A percentile compares a stretch with the other conserved stretches of the same genome.
phyloP scores from a whole-genome alignment of 2,113 vertebrate species.

The Clinocottus analis region DNA sequence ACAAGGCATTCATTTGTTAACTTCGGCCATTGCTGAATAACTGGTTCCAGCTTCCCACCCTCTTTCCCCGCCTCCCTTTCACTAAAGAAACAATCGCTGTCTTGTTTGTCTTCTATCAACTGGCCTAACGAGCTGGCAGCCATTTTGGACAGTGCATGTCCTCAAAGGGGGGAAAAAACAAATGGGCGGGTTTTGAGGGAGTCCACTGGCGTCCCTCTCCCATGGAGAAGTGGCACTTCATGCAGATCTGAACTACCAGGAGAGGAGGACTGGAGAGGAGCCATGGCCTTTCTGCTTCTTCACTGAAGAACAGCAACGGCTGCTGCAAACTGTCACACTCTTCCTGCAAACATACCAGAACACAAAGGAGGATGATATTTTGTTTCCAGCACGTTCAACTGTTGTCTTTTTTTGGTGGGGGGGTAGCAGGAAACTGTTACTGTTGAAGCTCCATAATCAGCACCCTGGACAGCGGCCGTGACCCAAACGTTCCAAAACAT shows the following conservation, averaged over 20 bases:
- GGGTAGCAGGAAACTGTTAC: not conserved
- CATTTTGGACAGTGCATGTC: slow-evolving; percentile 30
- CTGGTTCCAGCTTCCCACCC: not conserved
- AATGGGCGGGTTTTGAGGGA: slow-evolving; percentile 39
- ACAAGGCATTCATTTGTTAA: not conserved
- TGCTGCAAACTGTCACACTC: not conserved
- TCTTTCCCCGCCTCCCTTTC: not conserved
- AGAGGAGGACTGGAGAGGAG: not conserved
- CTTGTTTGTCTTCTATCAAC: slow-evolving; percentile 53
- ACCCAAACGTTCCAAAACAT: not conserved
- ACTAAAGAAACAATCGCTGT: slow-evolving; percentile 35
- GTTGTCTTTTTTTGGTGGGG: too few species aligned
- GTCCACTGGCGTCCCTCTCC: slow-evolving; percentile 38
- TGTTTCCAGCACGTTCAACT: too few species aligned
- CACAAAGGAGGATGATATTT: not conserved
- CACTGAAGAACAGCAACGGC: not conserved
- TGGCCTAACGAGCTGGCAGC: slow-evolving; percentile 19
- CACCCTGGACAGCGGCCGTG: not conserved
- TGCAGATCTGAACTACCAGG: not conserved
- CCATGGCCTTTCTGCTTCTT: not conserved
- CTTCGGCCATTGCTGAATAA: not conserved
- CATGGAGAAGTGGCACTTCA: slow-evolving; percentile 49
- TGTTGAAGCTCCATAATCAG: not conserved
- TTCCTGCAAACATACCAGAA: too few species aligned
- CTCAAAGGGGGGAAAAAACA: slow-evolving; percentile 6